phyloP scores from a whole-genome alignment of 64 coral and sea anemone species.

The Dendronephthya gigantea region DNA sequence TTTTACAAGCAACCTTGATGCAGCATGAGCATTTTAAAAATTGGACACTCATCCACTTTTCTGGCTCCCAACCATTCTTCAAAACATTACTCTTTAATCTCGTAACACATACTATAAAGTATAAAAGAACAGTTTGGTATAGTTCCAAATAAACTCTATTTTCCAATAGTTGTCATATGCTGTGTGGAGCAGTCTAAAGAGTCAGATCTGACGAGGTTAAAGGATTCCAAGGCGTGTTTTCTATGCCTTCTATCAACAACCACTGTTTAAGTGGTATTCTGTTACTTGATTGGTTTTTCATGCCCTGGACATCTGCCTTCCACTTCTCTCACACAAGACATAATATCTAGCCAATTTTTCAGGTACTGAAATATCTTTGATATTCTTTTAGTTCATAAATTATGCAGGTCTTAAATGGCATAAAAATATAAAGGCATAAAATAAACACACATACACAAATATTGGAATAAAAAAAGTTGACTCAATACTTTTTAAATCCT shows the following conservation, averaged over 20 bases:
- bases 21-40: not conserved
- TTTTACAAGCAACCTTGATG: not conserved
- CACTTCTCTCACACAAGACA: not conserved
- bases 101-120: not conserved
- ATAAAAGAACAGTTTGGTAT: no score
- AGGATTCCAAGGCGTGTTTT: no score
- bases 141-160: no score
- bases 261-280: not conserved
- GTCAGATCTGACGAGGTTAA: no score
- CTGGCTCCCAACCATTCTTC: not conserved
- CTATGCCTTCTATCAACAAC: not conserved
- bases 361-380: no score
- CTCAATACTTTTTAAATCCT: not conserved
- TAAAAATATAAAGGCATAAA: no score
- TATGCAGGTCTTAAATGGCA: not conserved
- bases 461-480: not conserved
- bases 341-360: not conserved
- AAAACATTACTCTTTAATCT: not conserved
- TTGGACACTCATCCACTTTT: not conserved
- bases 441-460: no score
- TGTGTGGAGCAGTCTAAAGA: no score
- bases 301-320: not conserved
- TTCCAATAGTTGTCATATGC: no score
- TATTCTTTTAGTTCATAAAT: no score
- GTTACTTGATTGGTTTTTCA: not conserved